Conservation (phyloP, 2,797 vertebrate species). For the Bradypodion pumilum region DNA sequence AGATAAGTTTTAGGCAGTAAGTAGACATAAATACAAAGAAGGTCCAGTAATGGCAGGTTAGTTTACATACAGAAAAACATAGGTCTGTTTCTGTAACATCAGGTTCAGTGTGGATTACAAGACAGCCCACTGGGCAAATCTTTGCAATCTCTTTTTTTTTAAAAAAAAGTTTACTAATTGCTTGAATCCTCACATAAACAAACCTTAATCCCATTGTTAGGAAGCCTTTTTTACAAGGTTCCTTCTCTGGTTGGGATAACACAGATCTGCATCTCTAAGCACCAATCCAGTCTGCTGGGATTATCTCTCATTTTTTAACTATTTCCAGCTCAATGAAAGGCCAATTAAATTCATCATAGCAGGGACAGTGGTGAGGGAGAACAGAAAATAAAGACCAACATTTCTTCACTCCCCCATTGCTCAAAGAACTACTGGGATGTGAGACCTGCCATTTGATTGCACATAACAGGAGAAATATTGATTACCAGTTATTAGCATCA, state of each 20-base stretch:
- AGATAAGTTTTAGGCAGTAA: not conserved
- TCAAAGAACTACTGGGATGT: not conserved
- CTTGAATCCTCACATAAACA: constrained; percentile 55
- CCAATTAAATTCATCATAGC: constrained; percentile 55
- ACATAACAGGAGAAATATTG: not conserved
- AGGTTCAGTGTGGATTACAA: constrained; percentile 21
- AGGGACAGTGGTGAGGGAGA: constrained; percentile 26
- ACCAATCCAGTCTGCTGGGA: constrained; percentile 45
- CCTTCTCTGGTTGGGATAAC: constrained; percentile 31
- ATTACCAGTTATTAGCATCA: not conserved
- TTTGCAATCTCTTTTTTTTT: constrained; percentile 48
- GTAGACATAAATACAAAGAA: not conserved
- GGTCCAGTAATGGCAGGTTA: not conserved
- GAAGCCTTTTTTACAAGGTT: constrained; percentile 53
- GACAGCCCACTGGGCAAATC: constrained; percentile 18
- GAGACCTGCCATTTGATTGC: not conserved
- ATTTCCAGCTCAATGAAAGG: constrained; percentile 57
- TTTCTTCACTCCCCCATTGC: fast-evolving
- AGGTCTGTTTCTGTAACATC: constrained; percentile 23
- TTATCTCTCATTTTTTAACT: constrained; percentile 61
- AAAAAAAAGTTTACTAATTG: constrained; percentile 65
- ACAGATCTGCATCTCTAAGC: constrained; percentile 53
- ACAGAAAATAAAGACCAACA: constrained; percentile 20
- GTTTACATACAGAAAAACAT: not conserved
- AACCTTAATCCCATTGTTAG: constrained; percentile 62